These are phyloP conservation scores for Oscheius onirici DNA, from an alignment of 2,888 invertebrate species.

Conservation along the genomic window DNA sequence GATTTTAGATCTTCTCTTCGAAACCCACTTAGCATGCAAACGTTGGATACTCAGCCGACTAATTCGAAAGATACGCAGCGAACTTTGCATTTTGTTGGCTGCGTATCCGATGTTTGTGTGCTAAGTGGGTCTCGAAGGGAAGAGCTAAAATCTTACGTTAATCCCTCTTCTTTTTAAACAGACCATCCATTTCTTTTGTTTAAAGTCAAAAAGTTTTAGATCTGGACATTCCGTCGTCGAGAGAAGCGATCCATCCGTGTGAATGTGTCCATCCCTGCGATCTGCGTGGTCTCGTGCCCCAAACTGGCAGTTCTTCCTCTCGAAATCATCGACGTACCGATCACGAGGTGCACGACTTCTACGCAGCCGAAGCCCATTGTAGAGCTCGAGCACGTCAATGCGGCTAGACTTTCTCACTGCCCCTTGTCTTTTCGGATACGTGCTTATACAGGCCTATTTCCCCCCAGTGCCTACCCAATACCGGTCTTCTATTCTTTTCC, in stretches of 20 bases:
- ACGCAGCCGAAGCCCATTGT: slow-evolving; percentile 61
- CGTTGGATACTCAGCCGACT: not conserved
- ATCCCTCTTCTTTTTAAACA: too few species aligned
- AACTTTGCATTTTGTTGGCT: too few species aligned
- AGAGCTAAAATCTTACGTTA: too few species aligned
- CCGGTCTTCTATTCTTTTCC: slow-evolving; percentile 22
- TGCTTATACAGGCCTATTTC: slow-evolving; percentile 18
- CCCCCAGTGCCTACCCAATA: slow-evolving; percentile 24
- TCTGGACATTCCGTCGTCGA: slow-evolving; percentile 58
- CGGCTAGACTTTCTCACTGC: slow-evolving; percentile 6
- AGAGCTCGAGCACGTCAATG: slow-evolving; percentile 47
- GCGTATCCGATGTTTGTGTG: too few species aligned
- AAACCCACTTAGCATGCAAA: slow-evolving; percentile 3
- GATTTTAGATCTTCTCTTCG: slow-evolving; percentile 1
- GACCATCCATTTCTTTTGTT: too few species aligned
- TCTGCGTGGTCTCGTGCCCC: slow-evolving; percentile 47
- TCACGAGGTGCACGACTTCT: slow-evolving; percentile 60
- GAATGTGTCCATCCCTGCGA: slow-evolving; percentile 69
- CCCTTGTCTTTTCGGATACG: slow-evolving; percentile 26
- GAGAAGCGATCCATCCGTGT: slow-evolving; percentile 50
- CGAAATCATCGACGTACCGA: slow-evolving; percentile 26
- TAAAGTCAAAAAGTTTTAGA: slow-evolving; percentile 49
- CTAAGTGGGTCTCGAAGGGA: too few species aligned
- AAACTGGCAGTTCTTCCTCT: slow-evolving; percentile 35
- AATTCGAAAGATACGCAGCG: too few species aligned